Evolutionary conservation across 2,797 vertebrate genomes (phyloP), one percentile per base, ranked within the genome.

Genomic region (Epinephelus malabaricus): DNA sequence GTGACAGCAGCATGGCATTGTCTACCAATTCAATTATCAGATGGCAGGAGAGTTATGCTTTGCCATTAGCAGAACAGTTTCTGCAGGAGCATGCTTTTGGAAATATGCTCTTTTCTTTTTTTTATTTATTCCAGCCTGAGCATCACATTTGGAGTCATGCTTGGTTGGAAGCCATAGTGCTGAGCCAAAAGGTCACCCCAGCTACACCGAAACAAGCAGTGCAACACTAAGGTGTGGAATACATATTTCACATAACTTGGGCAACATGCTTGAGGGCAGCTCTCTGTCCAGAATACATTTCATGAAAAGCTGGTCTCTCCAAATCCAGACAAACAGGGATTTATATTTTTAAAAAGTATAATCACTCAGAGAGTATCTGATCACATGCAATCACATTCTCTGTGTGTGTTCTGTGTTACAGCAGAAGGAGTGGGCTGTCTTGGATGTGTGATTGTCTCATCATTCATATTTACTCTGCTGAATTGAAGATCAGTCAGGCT

Each of bases 401-500:
- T 63, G 15, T 64, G 13, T 51, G 12, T 50, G 54, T 81, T 78
- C 66, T 6, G 10, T 9, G 67, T 53, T 56, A 63, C 79, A 13
- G 23, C 25, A 18, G 79, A 79, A 69, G 61, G 72, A 73, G 78
- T 50, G 55, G 59, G 30, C 81, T 81, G 77, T 73, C 69, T 69
- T 45, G 25, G 60, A 59, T 73, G 45, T 72, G 63, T 83, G 86
- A 78, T 90, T 76, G 76, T 86, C 83, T 83, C 84, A 87, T 91
- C 83, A 58, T 82, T 90, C 83, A 86, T 89, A 86, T 92, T 91
- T 89, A 88, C 85, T 82, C 82, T 74, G 79, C 77, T 91, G 84
- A 89, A 86, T 60, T 86, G 88, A 79, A 78, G 84, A 87, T 91
- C 90, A 92, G 84, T 83, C 84, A 79, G 56, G 86, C 92, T 87